phyloP scores from a whole-genome alignment of 2,888 invertebrate species.

The Noctua fimbriata region DNA sequence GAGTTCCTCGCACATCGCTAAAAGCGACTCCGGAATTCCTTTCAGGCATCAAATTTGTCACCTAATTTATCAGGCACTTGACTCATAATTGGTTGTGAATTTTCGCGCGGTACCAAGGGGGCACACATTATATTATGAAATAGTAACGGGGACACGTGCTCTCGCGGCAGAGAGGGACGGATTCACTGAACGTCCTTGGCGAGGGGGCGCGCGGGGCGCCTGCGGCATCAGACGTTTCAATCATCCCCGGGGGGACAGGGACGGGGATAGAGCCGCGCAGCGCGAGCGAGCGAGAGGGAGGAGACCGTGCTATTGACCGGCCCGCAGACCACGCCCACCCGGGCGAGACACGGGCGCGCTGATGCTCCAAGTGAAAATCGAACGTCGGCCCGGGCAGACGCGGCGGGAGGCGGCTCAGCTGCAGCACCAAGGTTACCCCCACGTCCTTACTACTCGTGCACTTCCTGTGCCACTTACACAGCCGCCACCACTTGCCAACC shows the following conservation, averaged over 20 bases:
- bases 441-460: slow-evolving; percentile 81
- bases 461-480: slow-evolving; percentile 74
- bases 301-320: slow-evolving; percentile 90
- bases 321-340: slow-evolving; percentile 89
- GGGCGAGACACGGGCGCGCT: slow-evolving; percentile 88
- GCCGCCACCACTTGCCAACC: slow-evolving; percentile 58
- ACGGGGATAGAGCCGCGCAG: slow-evolving; percentile 70
- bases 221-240: slow-evolving; percentile 91
- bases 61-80: slow-evolving; percentile 89
- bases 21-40: slow-evolving; percentile 82
- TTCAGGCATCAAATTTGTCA: slow-evolving; percentile 87
- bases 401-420: slow-evolving; percentile 79
- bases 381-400: slow-evolving; percentile 90
- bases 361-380: slow-evolving; percentile 90
- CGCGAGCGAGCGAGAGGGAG: slow-evolving; percentile 80
- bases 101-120: slow-evolving; percentile 88
- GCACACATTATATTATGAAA: slow-evolving; percentile 90
- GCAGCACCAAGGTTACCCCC: slow-evolving; percentile 87
- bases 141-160: slow-evolving; percentile 90
- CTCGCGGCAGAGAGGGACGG: slow-evolving; percentile 90
- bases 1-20: slow-evolving; percentile 83
- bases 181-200: slow-evolving; percentile 91
- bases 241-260: slow-evolving; percentile 88
- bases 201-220: slow-evolving; percentile 89
- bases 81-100: slow-evolving; percentile 89